These are phyloP conservation scores for Corydoras maculifer DNA, from an alignment of 2,113 vertebrate species.

Conservation along the genomic window DNA sequence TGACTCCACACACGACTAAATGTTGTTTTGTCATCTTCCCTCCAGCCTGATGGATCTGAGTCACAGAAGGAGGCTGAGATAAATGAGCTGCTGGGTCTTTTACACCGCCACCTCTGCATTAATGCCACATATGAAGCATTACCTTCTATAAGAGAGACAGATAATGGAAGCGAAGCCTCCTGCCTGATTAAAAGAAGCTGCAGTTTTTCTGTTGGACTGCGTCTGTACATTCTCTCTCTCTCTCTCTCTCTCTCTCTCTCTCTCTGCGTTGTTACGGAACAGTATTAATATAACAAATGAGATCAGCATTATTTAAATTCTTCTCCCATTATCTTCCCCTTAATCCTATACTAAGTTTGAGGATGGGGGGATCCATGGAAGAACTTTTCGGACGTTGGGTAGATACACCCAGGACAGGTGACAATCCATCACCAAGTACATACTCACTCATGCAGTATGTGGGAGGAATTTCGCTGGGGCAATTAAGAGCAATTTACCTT, in stretches of 20 bases:
- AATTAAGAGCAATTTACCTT: too few species aligned
- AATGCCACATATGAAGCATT: constrained; percentile 28
- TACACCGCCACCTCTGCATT: constrained; percentile 20
- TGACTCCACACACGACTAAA: constrained; percentile 20
- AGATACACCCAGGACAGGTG: too few species aligned
- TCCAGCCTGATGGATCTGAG: constrained; percentile 4
- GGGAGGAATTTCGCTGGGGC: too few species aligned
- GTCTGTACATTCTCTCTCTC: neutral
- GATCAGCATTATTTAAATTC: too few species aligned
- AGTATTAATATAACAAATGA: too few species aligned
- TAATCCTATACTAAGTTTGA: too few species aligned
- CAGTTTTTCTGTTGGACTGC: constrained; percentile 27
- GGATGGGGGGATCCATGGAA: too few species aligned
- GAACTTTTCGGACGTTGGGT: too few species aligned
- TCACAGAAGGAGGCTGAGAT: constrained; percentile 15
- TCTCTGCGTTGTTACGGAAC: neutral
- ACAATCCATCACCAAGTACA: too few species aligned
- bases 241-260: neutral
- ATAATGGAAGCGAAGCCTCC: constrained; percentile 26
- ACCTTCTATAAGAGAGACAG: constrained; percentile 18
- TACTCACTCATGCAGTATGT: too few species aligned
- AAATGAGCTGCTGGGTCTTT: constrained; percentile 24
- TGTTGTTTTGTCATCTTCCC: constrained; percentile 20
- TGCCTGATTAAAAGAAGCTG: constrained; percentile 28
- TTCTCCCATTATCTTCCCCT: too few species aligned